phyloP scores from a whole-genome alignment of 2,113 vertebrate genomes.

The Emydocephalus ijimae region DNA sequence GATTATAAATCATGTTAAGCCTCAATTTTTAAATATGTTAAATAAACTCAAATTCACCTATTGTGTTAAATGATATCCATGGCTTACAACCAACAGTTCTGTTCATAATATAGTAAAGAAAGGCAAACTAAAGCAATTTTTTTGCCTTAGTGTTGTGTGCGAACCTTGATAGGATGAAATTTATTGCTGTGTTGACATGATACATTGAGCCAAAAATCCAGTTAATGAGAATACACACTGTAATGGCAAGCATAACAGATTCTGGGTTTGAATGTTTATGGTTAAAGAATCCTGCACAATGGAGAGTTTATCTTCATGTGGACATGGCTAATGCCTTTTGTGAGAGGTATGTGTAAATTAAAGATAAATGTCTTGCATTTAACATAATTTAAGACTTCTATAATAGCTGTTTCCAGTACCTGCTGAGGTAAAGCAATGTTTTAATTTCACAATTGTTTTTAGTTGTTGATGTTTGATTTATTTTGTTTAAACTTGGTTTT shows the following conservation, averaged over 20 bases:
- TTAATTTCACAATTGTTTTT: neutral
- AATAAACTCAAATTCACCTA: neutral
- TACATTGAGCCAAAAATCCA: neutral
- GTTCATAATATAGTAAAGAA: neutral
- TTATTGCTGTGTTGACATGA: neutral
- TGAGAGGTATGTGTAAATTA: neutral
- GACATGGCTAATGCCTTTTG: neutral
- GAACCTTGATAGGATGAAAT: neutral
- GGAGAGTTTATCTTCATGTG: neutral
- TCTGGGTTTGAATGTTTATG: neutral
- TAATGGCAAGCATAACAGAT: neutral
- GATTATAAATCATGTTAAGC: neutral
- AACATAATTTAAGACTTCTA: neutral
- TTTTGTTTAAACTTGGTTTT: neutral
- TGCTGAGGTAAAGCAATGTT: neutral
- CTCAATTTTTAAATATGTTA: neutral
- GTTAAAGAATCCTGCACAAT: neutral
- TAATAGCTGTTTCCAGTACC: neutral
- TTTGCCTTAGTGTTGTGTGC: neutral
- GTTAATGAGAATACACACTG: neutral
- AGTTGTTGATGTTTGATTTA: neutral
- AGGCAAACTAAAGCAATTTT: neutral
- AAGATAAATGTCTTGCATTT: neutral
- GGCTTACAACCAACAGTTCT: neutral
- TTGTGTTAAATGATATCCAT: neutral